Conservation (phyloP, 2,888 invertebrate genomes). For the Sminthurinus aureus region DNA sequence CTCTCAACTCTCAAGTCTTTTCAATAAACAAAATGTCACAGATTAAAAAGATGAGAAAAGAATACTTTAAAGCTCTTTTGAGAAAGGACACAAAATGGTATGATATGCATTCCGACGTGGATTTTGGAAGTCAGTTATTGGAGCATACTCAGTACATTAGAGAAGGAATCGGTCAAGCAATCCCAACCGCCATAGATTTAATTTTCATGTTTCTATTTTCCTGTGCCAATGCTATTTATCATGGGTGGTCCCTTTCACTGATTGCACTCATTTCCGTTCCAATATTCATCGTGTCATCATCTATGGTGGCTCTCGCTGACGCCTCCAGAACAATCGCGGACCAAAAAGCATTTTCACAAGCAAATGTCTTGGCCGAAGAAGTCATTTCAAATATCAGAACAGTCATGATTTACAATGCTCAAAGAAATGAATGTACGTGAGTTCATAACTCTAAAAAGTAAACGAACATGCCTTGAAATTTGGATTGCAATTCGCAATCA, state of each 20-base stretch:
- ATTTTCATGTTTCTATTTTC: slow-evolving; percentile 37
- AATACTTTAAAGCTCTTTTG: not conserved
- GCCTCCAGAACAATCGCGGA: slow-evolving; percentile 60
- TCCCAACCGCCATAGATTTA: slow-evolving; percentile 43
- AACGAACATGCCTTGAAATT: not conserved
- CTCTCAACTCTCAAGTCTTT: not conserved
- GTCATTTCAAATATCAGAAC: slow-evolving; percentile 60
- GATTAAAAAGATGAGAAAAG: not conserved
- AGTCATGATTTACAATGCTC: slow-evolving; percentile 59
- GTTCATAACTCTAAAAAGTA: not conserved
- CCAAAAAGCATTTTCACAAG: slow-evolving; percentile 63
- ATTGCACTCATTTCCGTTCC: slow-evolving; percentile 28
- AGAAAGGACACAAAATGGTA: not conserved
- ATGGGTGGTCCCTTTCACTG: slow-evolving; percentile 46
- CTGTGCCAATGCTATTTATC: slow-evolving; percentile 35
- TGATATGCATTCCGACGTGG: too few relatives aligned
- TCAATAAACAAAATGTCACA: not conserved
- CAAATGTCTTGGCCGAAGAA: slow-evolving; percentile 61
- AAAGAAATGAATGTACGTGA: slow-evolving; percentile 34
- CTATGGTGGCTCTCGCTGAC: slow-evolving; percentile 19
- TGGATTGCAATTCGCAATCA: not conserved
- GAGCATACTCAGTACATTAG: slow-evolving; percentile 43
- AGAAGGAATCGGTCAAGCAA: slow-evolving; percentile 48
- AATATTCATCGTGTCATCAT: slow-evolving; percentile 26
- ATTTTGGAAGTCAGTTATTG: not conserved